Evolutionary conservation across 2,113 vertebrate genomes (phyloP), one percentile per base, ranked within the genome.

Genomic region (Bubo blakistoni): DNA sequence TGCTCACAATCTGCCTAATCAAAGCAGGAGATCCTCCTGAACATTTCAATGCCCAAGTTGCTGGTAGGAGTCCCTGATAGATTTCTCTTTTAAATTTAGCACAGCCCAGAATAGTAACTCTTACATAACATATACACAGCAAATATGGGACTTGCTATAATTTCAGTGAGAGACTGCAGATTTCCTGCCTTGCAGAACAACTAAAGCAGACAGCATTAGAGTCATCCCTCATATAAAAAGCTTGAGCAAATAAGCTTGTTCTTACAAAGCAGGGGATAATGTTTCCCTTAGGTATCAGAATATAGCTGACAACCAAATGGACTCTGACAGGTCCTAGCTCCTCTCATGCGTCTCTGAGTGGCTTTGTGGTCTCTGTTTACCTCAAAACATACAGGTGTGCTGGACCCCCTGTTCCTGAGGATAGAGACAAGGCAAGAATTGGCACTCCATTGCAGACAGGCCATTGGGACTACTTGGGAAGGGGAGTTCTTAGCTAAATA

Each of bases 121-220:
- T 97, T 96, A 96, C 91, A 83, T 96, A 96, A 97, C 80, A 77
- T 82, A 93, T 52, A 94, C 94, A 91, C 83, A 94, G 81, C 88
- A 93, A 93, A 96, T 77, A 84, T 5, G n/a, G 82, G 73, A 66
- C 79, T 95, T 78, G 82, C 66, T 95, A 13, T 87, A 59, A 89
- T 91, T 96, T 96, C 86, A 74, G 79, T 69, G 86, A 90, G 74
- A 95, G 80, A 80, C 80, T 95, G 88, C 71, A 73, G 86, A 81
- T 95, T 86, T 95, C 71, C 78, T 94, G 77, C 62, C 51, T 72
- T 52, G 47, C 86, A 88, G 63, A 83, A 55, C 89, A 79, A 69
- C 70, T 72, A 90, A 94, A 91, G 69, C 49, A 82, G 86, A 52
- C 49, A 90, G 58, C 2, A 3, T 70, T 86, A 81, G 55, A 93